Base-by-base conservation (phyloP, 2,888 invertebrate genomes). In the Auanema freiburgensis region DNA sequence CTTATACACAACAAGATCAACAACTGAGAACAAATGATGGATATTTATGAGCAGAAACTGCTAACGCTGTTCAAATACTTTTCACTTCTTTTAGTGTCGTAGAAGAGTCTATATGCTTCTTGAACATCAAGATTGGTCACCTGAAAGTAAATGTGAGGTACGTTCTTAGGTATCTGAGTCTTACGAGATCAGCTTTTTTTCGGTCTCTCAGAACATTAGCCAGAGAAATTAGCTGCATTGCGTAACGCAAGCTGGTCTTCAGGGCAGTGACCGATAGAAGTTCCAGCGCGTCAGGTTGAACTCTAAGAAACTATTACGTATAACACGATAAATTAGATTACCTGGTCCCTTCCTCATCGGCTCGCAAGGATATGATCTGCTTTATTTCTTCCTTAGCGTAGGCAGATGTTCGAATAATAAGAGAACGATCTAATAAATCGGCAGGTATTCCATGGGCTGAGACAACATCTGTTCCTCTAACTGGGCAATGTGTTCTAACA, bases 361-460 rank as follows among this genome's bases (percentile, higher is more conserved):
- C 74, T 16, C 83, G 74, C 23, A 82, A 76, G 40, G 59, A 52
- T 23, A 74, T 55, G 60, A 72, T 72, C 24, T 62, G 62, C 6
- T 51, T 18, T 21, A 77, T 73, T 49, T 79, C 74, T 21, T 78
- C 72, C 8, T 21, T 0, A 16, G 62, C 61, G 57, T 80, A 77
- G 40, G 67, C 60, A 11, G 89, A 87, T 0, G 96, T 97, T 40
- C 85, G 83, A 63, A 87, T 85, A 68, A 87, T 87, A 23, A 87
- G 83, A 44, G 86, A 81, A 56, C 87, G 81, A 62, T 98, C 98
- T 4, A 98, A 87, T 69, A 99, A 87, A 87, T 98, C 98, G 59
- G 96, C 89, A 0, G 98, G 98, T 59, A 98, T 93, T 8, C 98
- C 98, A 84, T 98, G 98, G 0, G 98, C 96, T 66, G 93, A 92